Evolutionary conservation across 1,140 invertebrate genomes (phyloP), one percentile per base, ranked within the genome.

Genomic region (Paraescarpia echinospica): DNA sequence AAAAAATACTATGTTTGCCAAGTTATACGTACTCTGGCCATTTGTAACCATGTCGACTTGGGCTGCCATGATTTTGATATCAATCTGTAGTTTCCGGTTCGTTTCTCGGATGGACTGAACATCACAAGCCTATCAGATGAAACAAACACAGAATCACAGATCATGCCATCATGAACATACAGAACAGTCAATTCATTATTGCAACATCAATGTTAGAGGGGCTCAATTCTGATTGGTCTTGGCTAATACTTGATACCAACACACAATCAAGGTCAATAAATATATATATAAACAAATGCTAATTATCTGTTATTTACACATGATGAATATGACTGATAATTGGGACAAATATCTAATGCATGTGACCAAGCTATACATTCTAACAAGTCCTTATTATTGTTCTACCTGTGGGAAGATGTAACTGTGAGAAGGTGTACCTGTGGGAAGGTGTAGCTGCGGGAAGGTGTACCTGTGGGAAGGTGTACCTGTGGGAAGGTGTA

Each of bases 21-120:
- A 88, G 33, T 31, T 22, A 27, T 35, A 94, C 94, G 94, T 93
- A 95, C 95, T 93, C 93, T 94, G 94, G 34, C 95, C 95, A 93
- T 94, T 94, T 35, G 94, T 94, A 93, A 95, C 94, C 93, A 94
- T 94, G 92, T 95, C 95, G 59, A 95, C 93, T 93, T 95, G 95
- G 91, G 94, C 94, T 31, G 94, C 93, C 92, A 94, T 94, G 90
- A 94, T 92, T 41, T 95, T 94, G 91, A 95, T 95, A 93, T 95
- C 95, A 90, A 94, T 94, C 91, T 95, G 94, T 89, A 95, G 92
- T 92, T 91, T 90, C 33, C 94, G 77, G 91, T 95, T 95, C n/a
- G 89, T 92, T 89, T 94, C 94, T 91, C 94, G 93, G 59, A 95
- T 90, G 48, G 92, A 92, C 33, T 93, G 92, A 77, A 95, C 94